phyloP scores from a whole-genome alignment of 2,113 vertebrate species.

The Phylloscopus trochilus region DNA sequence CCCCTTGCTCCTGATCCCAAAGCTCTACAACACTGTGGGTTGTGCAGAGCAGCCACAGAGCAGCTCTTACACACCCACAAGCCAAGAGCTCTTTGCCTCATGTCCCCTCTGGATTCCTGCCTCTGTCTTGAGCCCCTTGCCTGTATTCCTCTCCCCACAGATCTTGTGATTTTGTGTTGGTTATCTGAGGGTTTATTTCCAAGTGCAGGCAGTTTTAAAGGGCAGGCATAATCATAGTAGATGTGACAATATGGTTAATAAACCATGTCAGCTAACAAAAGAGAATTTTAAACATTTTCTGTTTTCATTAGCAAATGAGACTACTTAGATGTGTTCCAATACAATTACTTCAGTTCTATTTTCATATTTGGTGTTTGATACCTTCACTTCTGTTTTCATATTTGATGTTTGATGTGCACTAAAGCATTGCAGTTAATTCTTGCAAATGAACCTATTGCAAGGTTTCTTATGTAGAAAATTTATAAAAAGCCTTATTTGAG shows the following conservation, averaged over 20 bases:
- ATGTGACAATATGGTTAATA: not conserved
- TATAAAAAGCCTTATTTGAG: not conserved
- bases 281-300: not conserved
- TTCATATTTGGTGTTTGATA: not conserved
- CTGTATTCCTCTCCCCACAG: not conserved
- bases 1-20: rapidly evolving
- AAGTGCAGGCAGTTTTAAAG: not conserved
- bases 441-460: not conserved
- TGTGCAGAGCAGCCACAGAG: not conserved
- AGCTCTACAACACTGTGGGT: not conserved
- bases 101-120: not conserved
- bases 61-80: not conserved
- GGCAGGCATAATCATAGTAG: not conserved
- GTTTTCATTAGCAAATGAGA: constrained; percentile 19
- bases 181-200: not conserved
- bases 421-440: not conserved
- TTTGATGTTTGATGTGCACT: not conserved
- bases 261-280: not conserved
- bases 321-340: not conserved
- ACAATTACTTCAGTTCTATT: constrained; percentile 1
- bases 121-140: not conserved
- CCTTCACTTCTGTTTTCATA: not conserved
- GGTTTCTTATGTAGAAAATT: not conserved
- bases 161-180: not conserved
- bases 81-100: not conserved